phyloP scores from a whole-genome alignment of 92 coral and sea anemone genomes.

The Galaxea fascicularis region DNA sequence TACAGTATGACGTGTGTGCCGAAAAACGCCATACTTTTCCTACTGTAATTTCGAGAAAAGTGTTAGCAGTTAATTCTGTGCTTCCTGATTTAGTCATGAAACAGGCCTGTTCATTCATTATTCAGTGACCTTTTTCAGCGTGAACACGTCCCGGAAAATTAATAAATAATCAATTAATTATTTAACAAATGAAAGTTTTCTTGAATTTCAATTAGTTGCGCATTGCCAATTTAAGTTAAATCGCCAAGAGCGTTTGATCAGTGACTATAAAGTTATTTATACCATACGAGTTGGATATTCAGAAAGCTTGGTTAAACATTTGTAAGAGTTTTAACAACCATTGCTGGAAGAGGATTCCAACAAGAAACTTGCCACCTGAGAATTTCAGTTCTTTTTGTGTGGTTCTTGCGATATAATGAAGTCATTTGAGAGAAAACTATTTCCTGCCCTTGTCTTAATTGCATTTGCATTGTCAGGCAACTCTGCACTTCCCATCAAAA shows the following conservation, averaged over 20 bases:
- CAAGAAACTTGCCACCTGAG: too few relatives aligned
- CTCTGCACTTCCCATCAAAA: constrained; percentile 11
- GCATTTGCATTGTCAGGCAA: not conserved
- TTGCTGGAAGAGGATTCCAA: not conserved
- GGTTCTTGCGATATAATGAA: not conserved
- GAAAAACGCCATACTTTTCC: not conserved
- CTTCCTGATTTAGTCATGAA: constrained; percentile 41
- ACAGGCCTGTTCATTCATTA: constrained; percentile 19
- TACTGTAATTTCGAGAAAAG: too few relatives aligned
- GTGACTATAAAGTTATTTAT: not conserved
- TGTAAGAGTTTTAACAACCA: not conserved
- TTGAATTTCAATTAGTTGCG: constrained; percentile 7
- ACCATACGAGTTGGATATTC: not conserved
- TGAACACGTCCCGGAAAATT: constrained; percentile 5
- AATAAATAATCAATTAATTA: constrained; percentile 5
- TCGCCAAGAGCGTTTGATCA: not conserved
- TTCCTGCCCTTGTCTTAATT: not conserved
- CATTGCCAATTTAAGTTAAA: not conserved
- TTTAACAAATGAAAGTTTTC: not conserved
- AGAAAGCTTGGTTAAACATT: not conserved
- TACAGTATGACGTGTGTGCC: not conserved
- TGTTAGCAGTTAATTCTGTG: not conserved
- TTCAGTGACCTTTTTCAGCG: constrained; percentile 1
- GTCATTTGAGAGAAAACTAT: not conserved
- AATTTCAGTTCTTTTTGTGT: not conserved